These are phyloP conservation scores for Beroe ovata DNA, from an alignment of 37 sponge, comb jelly and placozoan species.

Conservation along the genomic window DNA sequence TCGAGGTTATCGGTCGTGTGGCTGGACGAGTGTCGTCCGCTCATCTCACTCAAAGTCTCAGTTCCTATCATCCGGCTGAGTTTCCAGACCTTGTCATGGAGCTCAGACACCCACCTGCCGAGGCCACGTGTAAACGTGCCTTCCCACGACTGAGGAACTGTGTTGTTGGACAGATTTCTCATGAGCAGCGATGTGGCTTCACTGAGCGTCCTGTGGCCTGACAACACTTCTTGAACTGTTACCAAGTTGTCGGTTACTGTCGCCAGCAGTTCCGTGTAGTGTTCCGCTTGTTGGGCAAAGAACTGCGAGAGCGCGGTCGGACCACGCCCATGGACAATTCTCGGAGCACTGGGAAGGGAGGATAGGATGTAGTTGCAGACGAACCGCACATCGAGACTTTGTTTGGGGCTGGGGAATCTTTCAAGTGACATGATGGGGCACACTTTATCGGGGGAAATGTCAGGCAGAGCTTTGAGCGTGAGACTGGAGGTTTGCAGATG, in stretches of 20 bases:
- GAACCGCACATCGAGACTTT: neutral
- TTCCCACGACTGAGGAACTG: conserved; percentile 20
- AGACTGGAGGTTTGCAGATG: conserved; percentile 22
- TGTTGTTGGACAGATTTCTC: conserved; percentile 9
- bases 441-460: neutral
- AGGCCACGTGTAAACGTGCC: neutral
- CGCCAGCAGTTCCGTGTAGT: conserved; percentile 35
- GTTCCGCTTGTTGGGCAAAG: conserved; percentile 16
- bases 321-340: neutral
- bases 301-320: conserved; percentile 32
- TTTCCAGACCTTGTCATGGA: conserved; percentile 37
- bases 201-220: neutral
- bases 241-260: neutral
- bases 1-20: neutral
- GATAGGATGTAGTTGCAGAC: conserved; percentile 38
- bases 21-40: neutral
- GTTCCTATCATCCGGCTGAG: conserved; percentile 8
- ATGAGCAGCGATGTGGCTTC: neutral
- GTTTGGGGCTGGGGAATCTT: neutral
- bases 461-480: conserved; percentile 8
- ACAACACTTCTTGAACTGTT: neutral
- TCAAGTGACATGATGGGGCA: neutral
- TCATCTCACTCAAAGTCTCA: conserved; percentile 43
- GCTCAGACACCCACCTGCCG: conserved; percentile 41
- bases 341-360: conserved; percentile 14